Evolutionary conservation across 2,888 invertebrate species (phyloP), one percentile per base, ranked within the genome.

Genomic region (Drosophila fulvimacula): DNA sequence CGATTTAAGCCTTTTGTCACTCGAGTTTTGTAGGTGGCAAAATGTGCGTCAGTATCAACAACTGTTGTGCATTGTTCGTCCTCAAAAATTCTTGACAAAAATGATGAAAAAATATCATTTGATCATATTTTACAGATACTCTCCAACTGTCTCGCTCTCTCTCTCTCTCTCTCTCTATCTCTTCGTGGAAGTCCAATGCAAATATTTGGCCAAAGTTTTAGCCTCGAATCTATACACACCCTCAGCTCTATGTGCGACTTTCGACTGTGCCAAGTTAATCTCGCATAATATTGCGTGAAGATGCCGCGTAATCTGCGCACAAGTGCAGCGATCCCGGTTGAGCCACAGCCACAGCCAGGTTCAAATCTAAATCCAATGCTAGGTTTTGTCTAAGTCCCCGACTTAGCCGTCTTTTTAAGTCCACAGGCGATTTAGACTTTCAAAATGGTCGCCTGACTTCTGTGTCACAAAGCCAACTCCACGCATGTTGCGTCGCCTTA

Each of bases 1-100:
- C 82, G 85, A 84, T 84, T 88, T 83, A 88, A 83, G 73, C 88
- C 85, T 74, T 89, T 89, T 89, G 89, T 87, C 61, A 63, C 49
- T 21, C 30, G 62, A 68, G 85, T 88, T 89, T 88, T 73, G 74
- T 76, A 86, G 89, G 85, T 88, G 85, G 85, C 72, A 76, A 89
- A 81, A 63, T 81, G 68, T 86, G 79, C 68, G 69, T 69, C 64
- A 68, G 69, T 64, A 71, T 79, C 77, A 79, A 74, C 79, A 78
- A 79, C 69, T 69, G 19, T 44, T 27, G 24, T 39, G 10, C 61
- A 69, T 78, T 78, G 69, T 64, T 65, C 13, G 17, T 9, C 17
- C 30, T 5, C 59, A 19, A 32, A 27, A 34, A 64, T 53, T 80
- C 65, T 49, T 60, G 17, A 41, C 66, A 80, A 78, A 73, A 78